Conservation (phyloP, 2,113 vertebrate species). For the Herpailurus yagouaroundi region DNA sequence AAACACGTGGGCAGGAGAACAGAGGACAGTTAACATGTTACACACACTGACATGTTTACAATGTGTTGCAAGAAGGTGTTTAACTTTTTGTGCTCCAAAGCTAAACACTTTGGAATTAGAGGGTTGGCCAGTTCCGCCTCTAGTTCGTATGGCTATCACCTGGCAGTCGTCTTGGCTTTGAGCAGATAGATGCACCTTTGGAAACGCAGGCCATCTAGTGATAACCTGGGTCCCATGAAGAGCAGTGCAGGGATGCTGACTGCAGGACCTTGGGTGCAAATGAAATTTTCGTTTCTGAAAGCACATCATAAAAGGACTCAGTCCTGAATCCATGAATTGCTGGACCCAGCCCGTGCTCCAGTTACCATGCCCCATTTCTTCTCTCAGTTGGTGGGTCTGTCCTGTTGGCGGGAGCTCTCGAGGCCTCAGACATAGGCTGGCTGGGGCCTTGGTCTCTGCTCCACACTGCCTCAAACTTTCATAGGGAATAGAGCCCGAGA, state of each 20-base stretch:
- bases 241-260: neutral
- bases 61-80: slow-evolving; percentile 89
- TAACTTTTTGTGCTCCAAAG: slow-evolving; percentile 88
- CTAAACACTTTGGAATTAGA: slow-evolving; percentile 89
- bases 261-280: neutral
- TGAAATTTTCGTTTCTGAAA: slow-evolving; percentile 70
- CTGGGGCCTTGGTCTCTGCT: neutral
- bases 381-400: neutral
- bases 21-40: slow-evolving; percentile 88
- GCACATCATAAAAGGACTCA: slow-evolving; percentile 59
- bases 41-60: slow-evolving; percentile 93
- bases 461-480: neutral
- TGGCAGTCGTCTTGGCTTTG: slow-evolving; percentile 78
- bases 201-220: neutral
- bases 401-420: neutral
- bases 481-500: neutral
- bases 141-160: slow-evolving; percentile 77
- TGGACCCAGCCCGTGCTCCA: slow-evolving; percentile 24
- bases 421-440: neutral
- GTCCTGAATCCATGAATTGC: slow-evolving; percentile 61
- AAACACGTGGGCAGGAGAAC: slow-evolving; percentile 84
- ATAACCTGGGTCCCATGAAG: slow-evolving; percentile 59
- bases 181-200: slow-evolving; percentile 28
- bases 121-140: slow-evolving; percentile 85
- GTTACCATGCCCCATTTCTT: slow-evolving; percentile 53